phyloP scores from a whole-genome alignment of 2,797 vertebrate genomes.

The Loriculus beryllinus region DNA sequence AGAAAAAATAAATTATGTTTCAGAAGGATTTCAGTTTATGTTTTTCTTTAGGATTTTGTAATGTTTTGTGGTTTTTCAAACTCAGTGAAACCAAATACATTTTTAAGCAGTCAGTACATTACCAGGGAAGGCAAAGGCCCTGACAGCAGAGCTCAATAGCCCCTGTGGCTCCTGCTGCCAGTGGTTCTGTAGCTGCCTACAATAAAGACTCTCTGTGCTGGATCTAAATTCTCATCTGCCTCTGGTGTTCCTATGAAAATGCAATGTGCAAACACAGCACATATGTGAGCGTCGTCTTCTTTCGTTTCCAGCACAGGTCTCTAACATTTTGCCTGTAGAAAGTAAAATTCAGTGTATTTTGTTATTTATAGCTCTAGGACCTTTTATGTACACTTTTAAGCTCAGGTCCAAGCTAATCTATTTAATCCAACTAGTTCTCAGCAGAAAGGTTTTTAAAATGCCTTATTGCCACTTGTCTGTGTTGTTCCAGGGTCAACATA shows the following conservation, averaged over 20 bases:
- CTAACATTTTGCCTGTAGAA: background rate
- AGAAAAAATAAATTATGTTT: background rate
- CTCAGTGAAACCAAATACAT: background rate
- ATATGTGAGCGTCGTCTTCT: background rate
- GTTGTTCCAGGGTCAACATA: slow-evolving; percentile 15
- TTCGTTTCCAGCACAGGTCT: background rate
- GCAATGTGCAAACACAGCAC: background rate
- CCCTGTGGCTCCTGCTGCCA: background rate
- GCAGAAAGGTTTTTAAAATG: slow-evolving; percentile 7
- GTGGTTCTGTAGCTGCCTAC: background rate
- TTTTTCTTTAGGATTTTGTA: background rate
- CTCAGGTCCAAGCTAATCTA: background rate
- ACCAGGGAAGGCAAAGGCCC: background rate
- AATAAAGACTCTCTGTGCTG: background rate
- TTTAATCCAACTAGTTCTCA: background rate
- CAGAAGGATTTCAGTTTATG: background rate
- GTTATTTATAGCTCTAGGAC: background rate
- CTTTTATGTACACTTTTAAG: background rate
- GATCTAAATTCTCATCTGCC: background rate
- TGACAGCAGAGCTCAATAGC: background rate
- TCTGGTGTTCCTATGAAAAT: background rate
- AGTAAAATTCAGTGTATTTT: background rate
- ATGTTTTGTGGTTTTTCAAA: background rate
- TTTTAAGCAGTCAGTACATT: background rate
- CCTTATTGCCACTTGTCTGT: background rate